Evolutionary conservation across 2,113 vertebrate genomes (phyloP), one percentile per base, ranked within the genome.

Genomic region (Ailuropoda melanoleuca): DNA sequence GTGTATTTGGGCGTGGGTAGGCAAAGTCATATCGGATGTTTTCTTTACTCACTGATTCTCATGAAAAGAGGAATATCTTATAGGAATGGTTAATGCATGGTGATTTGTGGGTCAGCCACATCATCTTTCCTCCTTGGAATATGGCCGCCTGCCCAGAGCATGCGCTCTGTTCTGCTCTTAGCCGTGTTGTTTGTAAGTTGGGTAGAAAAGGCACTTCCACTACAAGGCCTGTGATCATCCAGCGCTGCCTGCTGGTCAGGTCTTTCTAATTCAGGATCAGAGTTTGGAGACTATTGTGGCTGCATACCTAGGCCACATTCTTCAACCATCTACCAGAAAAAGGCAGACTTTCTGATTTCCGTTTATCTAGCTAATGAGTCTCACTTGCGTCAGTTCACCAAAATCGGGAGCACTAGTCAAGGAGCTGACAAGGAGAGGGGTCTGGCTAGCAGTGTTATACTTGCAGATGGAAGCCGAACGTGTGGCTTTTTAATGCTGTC

Each of bases 41-140:
- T 95, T 15, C 66, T 88, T 56, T 88, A 82, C 24, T 82, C 77
- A 56, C 17, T 43, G 23, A 34, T 24, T 72, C 34, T 88, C 64
- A 72, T 11, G 7, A 70, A 39, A 93, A 60, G 39, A 94, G 62
- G 34, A 53, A 6, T 9, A 68, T 34, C 34, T 37, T 50, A 31
- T 6, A 34, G 34, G 37, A 70, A 66, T 8, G 2, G 31, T 8
- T 48, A 56, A 19, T 34, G 56, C 18, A 1, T 1, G 24, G 75
- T 31, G 37, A 34, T 9, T 7, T 10, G 66, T 8, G 17, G 31
- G 11, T 11, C 26, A 46, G 66, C 17, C 5, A 4, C 1, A 0
- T 11, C 6, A 8, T 62, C 78, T 66, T 43, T 37, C 50, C 21
- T 13, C 37, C 46, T 6, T 19, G 31, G 34, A 70, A 13, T 66